Evolutionary conservation across 2,888 invertebrate species (phyloP).

Genomic region (Nemotelus pantherinus): DNA sequence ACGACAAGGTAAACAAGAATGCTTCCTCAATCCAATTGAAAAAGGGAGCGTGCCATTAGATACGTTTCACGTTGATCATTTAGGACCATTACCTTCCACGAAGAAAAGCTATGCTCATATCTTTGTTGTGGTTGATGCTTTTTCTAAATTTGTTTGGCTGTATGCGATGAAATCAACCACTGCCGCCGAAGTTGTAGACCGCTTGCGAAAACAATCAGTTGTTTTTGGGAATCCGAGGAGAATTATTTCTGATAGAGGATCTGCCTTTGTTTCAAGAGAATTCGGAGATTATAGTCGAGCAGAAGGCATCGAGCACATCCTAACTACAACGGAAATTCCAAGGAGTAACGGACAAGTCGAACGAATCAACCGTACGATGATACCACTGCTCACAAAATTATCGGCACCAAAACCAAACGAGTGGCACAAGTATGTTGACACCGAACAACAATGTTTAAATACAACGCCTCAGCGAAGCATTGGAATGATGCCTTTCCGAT

Average conservation of each 20-base stretch:
- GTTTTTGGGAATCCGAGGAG: conserved; percentile 59
- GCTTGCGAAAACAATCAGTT: conserved; percentile 54
- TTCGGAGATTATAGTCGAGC: background rate
- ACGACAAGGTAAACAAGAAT: conserved; percentile 56
- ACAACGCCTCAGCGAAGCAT: conserved; percentile 1
- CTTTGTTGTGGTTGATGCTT: conserved; percentile 57
- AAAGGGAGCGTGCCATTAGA: background rate
- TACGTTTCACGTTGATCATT: background rate
- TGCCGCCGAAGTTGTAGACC: conserved; percentile 56
- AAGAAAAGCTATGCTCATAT: conserved; percentile 57
- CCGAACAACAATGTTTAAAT: background rate
- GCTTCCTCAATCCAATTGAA: conserved; percentile 51
- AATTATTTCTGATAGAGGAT: conserved; percentile 58
- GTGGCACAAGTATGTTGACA: conserved; percentile 53
- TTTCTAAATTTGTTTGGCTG: conserved; percentile 59
- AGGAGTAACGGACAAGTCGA: conserved; percentile 60
- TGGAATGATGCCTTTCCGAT: conserved; percentile 3
- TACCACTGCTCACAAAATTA: conserved; percentile 46
- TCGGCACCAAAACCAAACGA: conserved; percentile 54
- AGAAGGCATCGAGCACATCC: conserved; percentile 53
- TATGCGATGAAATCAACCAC: conserved; percentile 56
- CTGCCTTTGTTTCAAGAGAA: conserved; percentile 58
- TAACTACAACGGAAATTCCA: conserved; percentile 56
- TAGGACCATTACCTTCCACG: conserved; percentile 49
- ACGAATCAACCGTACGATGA: conserved; percentile 56